Percentiles rank a stretch among this genome's conserved stretches.
Conservation (phyloP, 2,797 vertebrate genomes). For the Vespertilio murinus region DNA sequence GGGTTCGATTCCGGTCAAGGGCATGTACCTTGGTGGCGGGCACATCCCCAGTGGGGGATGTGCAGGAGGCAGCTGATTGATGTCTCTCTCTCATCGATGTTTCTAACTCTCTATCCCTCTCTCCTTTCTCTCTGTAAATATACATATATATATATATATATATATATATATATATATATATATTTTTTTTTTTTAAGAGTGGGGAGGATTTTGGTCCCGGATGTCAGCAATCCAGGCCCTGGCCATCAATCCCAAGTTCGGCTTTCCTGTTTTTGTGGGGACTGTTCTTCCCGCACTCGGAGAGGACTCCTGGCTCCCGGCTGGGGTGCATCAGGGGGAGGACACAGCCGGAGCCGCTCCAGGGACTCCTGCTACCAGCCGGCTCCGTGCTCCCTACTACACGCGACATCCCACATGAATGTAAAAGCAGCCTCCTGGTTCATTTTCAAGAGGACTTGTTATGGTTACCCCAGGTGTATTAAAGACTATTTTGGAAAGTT, state of each 20-base stretch:
- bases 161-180: too few relatives aligned
- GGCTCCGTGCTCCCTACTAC: neutral
- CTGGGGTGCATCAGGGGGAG: neutral
- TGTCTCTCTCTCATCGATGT: too few relatives aligned
- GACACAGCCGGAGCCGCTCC: neutral
- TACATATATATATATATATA: too few relatives aligned
- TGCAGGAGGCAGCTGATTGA: too few relatives aligned
- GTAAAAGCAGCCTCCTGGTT: neutral
- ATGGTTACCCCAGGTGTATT: constrained; percentile 41
- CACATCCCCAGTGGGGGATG: too few relatives aligned
- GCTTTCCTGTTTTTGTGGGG: neutral
- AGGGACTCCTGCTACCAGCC: neutral
- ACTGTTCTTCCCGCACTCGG: neutral
- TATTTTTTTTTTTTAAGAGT: too few relatives aligned
- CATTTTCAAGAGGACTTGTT: constrained; percentile 26
- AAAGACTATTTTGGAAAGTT: constrained; percentile 59
- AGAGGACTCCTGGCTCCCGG: neutral
- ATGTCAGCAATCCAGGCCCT: neutral
- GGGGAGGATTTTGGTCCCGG: neutral
- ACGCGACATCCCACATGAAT: neutral
- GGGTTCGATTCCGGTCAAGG: too few relatives aligned
- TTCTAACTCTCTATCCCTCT: too few relatives aligned
- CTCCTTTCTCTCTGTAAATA: too few relatives aligned
- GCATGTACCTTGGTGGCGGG: too few relatives aligned
- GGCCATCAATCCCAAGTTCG: neutral